phyloP scores from a whole-genome alignment of 2,113 vertebrate genomes.

The Muntiacus reevesi region DNA sequence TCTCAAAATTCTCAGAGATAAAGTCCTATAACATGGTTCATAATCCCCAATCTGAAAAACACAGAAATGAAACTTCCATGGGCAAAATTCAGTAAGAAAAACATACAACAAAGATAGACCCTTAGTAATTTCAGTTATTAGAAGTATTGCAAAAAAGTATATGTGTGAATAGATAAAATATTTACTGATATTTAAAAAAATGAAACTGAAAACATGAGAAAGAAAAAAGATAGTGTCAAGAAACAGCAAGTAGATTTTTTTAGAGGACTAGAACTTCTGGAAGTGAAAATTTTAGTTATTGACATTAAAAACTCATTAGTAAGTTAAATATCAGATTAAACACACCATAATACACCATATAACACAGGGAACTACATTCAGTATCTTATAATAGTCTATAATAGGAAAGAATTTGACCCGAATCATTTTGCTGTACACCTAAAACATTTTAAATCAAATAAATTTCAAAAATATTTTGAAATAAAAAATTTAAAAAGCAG shows the following conservation, averaged over 20 bases:
- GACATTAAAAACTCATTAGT: not conserved
- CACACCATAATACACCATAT: not conserved
- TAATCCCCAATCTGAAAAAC: not conserved
- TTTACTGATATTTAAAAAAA: not conserved
- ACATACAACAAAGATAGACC: not conserved
- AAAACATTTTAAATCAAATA: not conserved
- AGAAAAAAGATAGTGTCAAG: not conserved
- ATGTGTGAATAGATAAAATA: not conserved
- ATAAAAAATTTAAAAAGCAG: not conserved
- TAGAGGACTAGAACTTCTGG: not conserved
- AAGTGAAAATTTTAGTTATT: constrained; percentile 20
- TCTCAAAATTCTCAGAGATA: not conserved
- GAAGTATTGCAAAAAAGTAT: not conserved
- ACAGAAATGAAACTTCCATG: not conserved
- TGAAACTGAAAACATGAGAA: not conserved
- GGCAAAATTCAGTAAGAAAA: not conserved
- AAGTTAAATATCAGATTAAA: not conserved
- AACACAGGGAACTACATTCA: not conserved
- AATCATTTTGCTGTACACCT: not conserved
- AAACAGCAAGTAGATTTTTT: not conserved
- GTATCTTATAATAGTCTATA: not conserved
- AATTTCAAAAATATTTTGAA: not conserved
- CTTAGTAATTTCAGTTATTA: not conserved
- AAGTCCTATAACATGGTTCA: not conserved
- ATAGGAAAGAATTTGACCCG: not conserved